These are phyloP conservation scores for Protodeltote pygarga DNA, from an alignment of 2,888 invertebrate genomes.

Conservation along the genomic window DNA sequence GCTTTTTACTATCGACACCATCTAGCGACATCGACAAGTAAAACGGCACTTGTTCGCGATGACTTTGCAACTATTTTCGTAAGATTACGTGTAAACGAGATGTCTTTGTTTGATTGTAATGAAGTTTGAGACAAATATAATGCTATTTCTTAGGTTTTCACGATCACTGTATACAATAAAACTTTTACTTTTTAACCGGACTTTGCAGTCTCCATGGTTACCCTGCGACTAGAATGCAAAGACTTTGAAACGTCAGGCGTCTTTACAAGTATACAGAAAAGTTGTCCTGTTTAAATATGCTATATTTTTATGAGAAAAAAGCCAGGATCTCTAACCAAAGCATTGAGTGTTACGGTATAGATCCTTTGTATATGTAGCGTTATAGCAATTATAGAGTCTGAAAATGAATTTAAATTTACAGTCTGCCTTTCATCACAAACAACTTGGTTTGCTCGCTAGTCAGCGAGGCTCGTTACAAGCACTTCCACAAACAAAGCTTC, in stretches of 20 bases:
- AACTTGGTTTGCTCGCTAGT: constrained; percentile 17
- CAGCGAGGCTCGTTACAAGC: constrained; percentile 38
- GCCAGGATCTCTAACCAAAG: not conserved
- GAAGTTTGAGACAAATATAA: constrained; percentile 9
- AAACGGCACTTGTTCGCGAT: constrained; percentile 51
- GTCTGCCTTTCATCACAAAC: constrained; percentile 25
- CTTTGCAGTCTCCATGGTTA: too few relatives aligned
- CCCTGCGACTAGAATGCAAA: too few relatives aligned
- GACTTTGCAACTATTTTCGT: constrained; percentile 38
- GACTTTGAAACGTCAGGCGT: too few relatives aligned
- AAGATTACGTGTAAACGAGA: constrained; percentile 29
- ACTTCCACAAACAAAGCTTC: constrained; percentile 53
- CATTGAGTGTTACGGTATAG: not conserved
- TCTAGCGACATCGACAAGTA: constrained; percentile 55
- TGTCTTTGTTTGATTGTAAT: constrained; percentile 36
- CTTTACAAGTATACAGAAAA: not conserved
- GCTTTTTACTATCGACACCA: constrained; percentile 63
- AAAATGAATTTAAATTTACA: constrained; percentile 31
- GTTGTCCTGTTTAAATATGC: not conserved
- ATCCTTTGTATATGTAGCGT: not conserved
- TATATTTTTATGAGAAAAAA: not conserved
- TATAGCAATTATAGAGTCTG: constrained; percentile 17
- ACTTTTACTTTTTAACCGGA: too few relatives aligned
- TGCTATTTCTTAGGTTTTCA: constrained; percentile 4
- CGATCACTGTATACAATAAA: too few relatives aligned